Conservation (phyloP, 2,797 vertebrate genomes). For the Mormyrops boulengeri region DNA sequence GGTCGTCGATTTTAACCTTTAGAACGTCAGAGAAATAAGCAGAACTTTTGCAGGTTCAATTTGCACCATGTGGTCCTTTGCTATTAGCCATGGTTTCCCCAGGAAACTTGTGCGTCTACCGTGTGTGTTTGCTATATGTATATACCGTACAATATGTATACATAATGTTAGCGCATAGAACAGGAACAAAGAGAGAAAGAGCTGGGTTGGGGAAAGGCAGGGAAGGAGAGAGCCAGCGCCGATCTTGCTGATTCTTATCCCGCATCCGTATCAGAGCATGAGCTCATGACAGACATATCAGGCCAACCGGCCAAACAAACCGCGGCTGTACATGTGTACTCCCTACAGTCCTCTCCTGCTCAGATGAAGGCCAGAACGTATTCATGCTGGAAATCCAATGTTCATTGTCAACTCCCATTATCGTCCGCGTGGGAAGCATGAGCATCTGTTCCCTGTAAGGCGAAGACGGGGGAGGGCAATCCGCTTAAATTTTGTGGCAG, state of each 20-base stretch:
- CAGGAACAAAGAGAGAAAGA: neutral
- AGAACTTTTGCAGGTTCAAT: neutral
- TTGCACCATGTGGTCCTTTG: neutral
- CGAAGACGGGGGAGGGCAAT: neutral
- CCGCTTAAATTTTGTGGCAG: neutral
- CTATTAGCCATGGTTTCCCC: neutral
- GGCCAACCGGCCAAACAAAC: neutral
- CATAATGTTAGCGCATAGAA: neutral
- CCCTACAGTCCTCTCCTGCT: neutral
- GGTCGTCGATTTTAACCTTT: neutral
- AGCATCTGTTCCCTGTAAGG: conserved; percentile 13
- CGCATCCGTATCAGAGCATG: neutral
- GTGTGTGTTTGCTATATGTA: neutral
- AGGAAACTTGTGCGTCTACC: neutral
- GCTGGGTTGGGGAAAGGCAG: neutral
- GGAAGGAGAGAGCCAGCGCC: neutral
- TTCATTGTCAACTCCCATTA: neutral
- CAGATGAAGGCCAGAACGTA: neutral
- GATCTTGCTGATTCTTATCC: neutral
- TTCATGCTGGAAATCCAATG: conserved; percentile 1
- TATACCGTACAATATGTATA: neutral
- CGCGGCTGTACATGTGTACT: neutral
- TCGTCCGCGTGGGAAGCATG: neutral
- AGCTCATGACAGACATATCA: neutral
- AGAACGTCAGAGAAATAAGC: neutral